Evolutionary conservation across 92 coral and sea anemone species (phyloP).

Genomic region (Heliopora coerulea): DNA sequence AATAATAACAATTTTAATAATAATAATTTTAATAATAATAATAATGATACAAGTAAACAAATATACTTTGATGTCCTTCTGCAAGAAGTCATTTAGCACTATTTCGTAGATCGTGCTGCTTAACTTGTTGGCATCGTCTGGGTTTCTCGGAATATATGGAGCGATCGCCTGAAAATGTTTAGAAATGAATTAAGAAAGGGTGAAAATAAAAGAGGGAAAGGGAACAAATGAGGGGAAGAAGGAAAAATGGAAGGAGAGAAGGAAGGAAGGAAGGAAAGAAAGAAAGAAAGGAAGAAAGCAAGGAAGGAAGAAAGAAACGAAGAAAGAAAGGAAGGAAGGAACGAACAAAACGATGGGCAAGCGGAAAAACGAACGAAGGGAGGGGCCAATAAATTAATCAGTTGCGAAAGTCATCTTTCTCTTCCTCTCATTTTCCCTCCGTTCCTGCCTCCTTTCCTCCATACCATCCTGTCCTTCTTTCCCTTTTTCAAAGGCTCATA

Average conservation of each 20-base stretch:
- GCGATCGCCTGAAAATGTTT: constrained; percentile 75
- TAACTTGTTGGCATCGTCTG: constrained; percentile 60
- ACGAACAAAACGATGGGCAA: neutral
- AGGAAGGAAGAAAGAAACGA: neutral
- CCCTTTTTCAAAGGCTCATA: too few relatives aligned
- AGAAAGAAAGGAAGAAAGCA: neutral
- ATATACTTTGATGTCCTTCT: constrained; percentile 75
- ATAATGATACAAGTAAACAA: neutral
- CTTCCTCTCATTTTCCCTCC: too few relatives aligned
- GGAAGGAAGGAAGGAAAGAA: neutral
- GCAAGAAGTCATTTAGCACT: constrained; percentile 90
- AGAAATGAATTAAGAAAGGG: neutral
- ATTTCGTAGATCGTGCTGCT: constrained; percentile 94
- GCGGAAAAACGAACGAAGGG: neutral
- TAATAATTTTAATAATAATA: too few relatives aligned
- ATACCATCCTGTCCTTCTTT: too few relatives aligned
- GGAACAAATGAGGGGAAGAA: neutral
- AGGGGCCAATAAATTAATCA: too few relatives aligned
- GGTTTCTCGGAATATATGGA: constrained; percentile 89
- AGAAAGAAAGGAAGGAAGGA: neutral
- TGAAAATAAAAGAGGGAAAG: neutral
- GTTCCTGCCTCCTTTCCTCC: too few relatives aligned
- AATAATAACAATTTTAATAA: too few relatives aligned
- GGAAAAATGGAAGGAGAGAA: neutral
- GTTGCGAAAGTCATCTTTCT: too few relatives aligned